Evolutionary conservation across 2,113 vertebrate species (phyloP), one percentile per base, ranked within the genome.

Genomic region (Oreochromis tanganicae): DNA sequence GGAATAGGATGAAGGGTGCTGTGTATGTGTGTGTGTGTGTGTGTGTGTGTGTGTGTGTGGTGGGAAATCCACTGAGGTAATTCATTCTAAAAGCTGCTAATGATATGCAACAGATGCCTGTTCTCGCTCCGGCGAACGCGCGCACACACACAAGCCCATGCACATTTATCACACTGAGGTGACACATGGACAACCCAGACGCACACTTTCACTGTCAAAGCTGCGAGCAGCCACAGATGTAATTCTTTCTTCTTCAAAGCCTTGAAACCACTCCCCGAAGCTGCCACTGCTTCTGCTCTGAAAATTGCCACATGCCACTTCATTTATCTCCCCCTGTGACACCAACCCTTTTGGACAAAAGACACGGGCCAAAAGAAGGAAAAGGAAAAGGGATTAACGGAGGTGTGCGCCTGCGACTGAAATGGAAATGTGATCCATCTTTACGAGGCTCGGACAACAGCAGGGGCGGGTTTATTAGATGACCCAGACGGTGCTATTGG

Each of bases 391-490:
- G 63, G 36, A 68, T 68, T 85, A 90, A 88, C 68, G 61, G 56
- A 78, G 71, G 85, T 83, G 84, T 73, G 48, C 1, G 41, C 8
- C 80, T 82, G 73, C 13, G 81, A 59, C 75, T 85, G 71, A 87
- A 91, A 91, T 92, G 80, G 90, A 93, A 93, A 93, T 87, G 78
- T 46, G 87, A 91, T 84, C 85, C n/a, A 13, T 94, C 91, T 91
- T 89, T 87, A 90, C 41, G 82, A 90, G 88, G 46, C 34, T 86
- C 73, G 54, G 61, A 87, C 41, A 82, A 85, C 89, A 91, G 90
- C 87, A 82, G 85, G 91, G 86, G 87, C 16, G 55, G 83, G 54
- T 80, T 89, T 89, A 88, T 88, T 86, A 84, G 88, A 56, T 54
- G 52, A 87, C 87, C 88, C 61, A 93, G 87, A 87, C 80, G 12